Base-by-base conservation (phyloP, 2,888 invertebrate genomes). In the Agrenia bidenticulata region DNA sequence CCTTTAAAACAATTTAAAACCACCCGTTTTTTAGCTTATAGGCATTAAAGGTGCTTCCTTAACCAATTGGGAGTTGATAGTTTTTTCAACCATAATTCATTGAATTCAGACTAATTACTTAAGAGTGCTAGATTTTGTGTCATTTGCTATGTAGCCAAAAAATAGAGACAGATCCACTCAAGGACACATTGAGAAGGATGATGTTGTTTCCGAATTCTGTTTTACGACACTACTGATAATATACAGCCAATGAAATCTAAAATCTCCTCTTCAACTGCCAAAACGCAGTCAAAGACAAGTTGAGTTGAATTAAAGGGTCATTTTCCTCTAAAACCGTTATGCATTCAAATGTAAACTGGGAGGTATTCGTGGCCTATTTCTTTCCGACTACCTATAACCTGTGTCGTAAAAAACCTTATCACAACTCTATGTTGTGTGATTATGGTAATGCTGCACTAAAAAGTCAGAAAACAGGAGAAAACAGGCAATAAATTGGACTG, bases 401-500 rank as follows among this genome's bases (percentile, higher is more conserved):
- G n/a, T n/a, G n/a, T n/a, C n/a, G n/a, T n/a, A n/a, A 45, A 45
- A 45, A 45, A 5, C 23, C 23, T 51, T 51, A 51, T 51, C 51
- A 51, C 21, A 51, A 23, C 23, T 51, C 13, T 23, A 24, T 51
- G 24, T 51, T n/a, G n/a, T 45, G 15, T 51, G 11, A 51, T 51
- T 51, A 51, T 51, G 51, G 51, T 51, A 51, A 51, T 51, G 51
- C 51, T 15, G 19, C 23, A 17, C 51, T 51, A 24, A 51, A 51
- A 51, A 23, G 5, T 2, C 15, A 23, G 2, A 24, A 51, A 51
- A 11, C 51, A 51, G 5, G 51, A 23, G 51, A 51, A 17, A 51
- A 19, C 51, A 11, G 51, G 45, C 45, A 45, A 45, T 19, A 45
- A 45, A 45, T 5, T 45, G 5, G 32, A 32, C 32, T 32, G 4